Percentiles rank a stretch among this genome's conserved stretches.
Conservation (phyloP, 64 coral and sea anemone genomes). For the Actinia equina region DNA sequence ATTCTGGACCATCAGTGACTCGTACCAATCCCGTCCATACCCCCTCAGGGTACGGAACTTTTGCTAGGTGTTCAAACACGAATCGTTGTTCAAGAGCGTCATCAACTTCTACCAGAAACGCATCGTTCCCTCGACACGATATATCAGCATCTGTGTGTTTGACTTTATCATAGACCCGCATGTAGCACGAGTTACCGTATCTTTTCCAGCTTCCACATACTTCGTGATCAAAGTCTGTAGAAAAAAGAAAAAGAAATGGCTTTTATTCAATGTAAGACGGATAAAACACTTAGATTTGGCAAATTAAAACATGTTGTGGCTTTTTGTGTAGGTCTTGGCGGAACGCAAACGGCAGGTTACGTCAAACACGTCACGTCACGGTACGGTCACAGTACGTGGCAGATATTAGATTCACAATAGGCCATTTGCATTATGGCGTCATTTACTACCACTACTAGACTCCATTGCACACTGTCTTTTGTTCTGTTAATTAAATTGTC, state of each 20-base stretch:
- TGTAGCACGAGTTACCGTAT: slow-evolving; percentile 15
- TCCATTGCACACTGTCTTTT: too few relatives aligned
- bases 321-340: too few relatives aligned
- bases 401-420: too few relatives aligned
- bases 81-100: background rate
- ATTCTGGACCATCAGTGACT: background rate
- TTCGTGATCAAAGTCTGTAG: background rate
- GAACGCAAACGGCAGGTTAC: too few relatives aligned
- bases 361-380: too few relatives aligned
- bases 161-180: background rate
- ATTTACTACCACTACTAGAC: too few relatives aligned
- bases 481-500: too few relatives aligned
- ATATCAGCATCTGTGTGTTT: background rate
- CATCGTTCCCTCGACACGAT: background rate
- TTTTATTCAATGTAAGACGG: too few relatives aligned
- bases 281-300: too few relatives aligned
- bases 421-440: too few relatives aligned
- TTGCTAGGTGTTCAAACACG: background rate
- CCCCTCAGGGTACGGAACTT: background rate
- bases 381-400: too few relatives aligned
- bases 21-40: slow-evolving; percentile 15
- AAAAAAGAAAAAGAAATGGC: background rate
- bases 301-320: too few relatives aligned
- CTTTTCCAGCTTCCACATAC: slow-evolving; percentile 24
- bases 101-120: background rate